Conservation (phyloP, 2,888 invertebrate species). For the Eilema caniola region DNA sequence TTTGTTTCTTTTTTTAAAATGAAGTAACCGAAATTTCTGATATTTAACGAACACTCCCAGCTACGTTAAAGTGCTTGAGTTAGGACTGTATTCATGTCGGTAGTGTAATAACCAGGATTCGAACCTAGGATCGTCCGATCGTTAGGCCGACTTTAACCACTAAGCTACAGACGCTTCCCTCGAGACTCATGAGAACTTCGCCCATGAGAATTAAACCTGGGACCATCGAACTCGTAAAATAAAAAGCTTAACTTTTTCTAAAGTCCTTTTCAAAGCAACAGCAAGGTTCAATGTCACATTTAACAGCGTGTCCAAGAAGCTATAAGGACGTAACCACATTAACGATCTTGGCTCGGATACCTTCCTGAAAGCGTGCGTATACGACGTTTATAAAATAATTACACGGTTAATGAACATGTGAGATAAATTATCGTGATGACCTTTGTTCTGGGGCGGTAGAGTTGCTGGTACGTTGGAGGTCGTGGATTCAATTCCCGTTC, state of each 20-base stretch:
- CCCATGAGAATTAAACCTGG: neutral
- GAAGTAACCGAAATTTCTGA: too few species aligned
- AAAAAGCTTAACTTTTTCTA: neutral
- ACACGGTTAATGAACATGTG: constrained; percentile 10
- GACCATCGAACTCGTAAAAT: neutral
- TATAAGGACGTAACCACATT: constrained; percentile 23
- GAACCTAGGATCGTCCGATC: too few species aligned
- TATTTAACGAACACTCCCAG: too few species aligned
- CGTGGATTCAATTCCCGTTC: neutral
- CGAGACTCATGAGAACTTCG: too few species aligned
- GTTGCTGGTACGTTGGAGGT: neutral
- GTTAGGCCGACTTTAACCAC: too few species aligned
- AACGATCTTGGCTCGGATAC: constrained; percentile 31
- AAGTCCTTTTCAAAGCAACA: neutral
- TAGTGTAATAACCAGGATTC: too few species aligned
- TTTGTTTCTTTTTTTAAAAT: too few species aligned
- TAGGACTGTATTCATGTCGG: too few species aligned
- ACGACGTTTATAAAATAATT: constrained; percentile 26
- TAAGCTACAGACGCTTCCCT: too few species aligned
- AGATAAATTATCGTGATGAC: constrained; percentile 16
- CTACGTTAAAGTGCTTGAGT: too few species aligned
- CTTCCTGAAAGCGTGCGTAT: constrained; percentile 31
- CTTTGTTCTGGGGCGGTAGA: neutral
- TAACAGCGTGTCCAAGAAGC: constrained; percentile 15
- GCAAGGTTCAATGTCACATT: constrained; percentile 17